Evolutionary conservation across 1,140 invertebrate species (phyloP).

Genomic region (Bombus soroeensis): DNA sequence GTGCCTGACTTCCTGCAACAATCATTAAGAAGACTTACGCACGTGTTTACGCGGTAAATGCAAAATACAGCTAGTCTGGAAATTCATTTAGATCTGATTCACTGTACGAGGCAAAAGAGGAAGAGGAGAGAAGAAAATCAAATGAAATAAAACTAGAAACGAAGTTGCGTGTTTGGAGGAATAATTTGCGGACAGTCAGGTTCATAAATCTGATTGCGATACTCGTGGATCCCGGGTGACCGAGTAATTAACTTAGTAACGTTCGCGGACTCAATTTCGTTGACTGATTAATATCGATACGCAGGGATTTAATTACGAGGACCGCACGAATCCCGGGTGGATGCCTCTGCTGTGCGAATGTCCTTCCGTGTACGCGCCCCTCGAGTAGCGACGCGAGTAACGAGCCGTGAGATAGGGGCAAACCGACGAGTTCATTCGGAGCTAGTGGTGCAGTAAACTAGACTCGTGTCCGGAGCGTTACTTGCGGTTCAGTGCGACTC

Average conservation of each 20-base stretch:
- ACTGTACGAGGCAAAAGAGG: not conserved
- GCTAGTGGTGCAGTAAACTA: slow-evolving; percentile 46
- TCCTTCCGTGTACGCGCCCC: not conserved
- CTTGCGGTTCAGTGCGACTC: slow-evolving; percentile 8
- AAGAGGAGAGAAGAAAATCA: not conserved
- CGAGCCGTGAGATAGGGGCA: slow-evolving; percentile 37
- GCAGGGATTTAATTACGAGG: slow-evolving; percentile 22
- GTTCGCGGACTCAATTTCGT: not conserved
- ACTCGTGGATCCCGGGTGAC: too few relatives aligned
- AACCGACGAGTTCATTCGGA: slow-evolving; percentile 39
- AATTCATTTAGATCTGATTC: not conserved
- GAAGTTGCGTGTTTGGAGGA: not conserved
- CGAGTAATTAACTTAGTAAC: not conserved
- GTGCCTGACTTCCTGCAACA: not conserved
- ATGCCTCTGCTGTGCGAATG: not conserved
- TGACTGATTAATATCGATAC: slow-evolving; percentile 25
- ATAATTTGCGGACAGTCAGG: too few relatives aligned
- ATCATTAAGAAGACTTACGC: not conserved
- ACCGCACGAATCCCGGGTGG: not conserved
- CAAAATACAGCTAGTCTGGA: not conserved
- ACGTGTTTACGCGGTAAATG: slow-evolving; percentile 27
- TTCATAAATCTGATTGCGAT: not conserved
- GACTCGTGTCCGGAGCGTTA: slow-evolving; percentile 24
- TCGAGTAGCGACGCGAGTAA: slow-evolving; percentile 9
- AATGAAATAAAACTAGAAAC: not conserved